These are phyloP conservation scores for Myanophis thanlyinensis DNA, from an alignment of 2,113 vertebrate species.

Conservation along the genomic window DNA sequence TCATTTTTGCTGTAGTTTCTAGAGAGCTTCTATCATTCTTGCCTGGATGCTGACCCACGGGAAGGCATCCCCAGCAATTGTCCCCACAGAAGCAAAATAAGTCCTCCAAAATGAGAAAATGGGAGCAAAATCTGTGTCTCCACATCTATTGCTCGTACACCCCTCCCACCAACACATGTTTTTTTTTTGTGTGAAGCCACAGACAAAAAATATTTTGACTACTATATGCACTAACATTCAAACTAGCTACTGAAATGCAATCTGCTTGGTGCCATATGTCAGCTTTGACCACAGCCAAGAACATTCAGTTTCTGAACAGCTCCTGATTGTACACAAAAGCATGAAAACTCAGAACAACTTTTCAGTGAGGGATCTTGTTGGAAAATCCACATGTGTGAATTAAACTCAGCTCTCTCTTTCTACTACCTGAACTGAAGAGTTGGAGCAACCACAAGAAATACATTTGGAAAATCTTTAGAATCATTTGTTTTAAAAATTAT, in stretches of 20 bases:
- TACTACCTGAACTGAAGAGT: background rate
- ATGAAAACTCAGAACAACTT: slow-evolving; percentile 8
- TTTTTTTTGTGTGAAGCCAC: too few relatives aligned
- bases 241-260: slow-evolving; percentile 54
- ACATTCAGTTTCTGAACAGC: slow-evolving; percentile 39
- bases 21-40: background rate
- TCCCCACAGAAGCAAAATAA: background rate
- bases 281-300: slow-evolving; percentile 53
- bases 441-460: background rate
- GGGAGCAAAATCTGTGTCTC: background rate
- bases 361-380: slow-evolving; percentile 7
- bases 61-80: background rate
- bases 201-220: slow-evolving; percentile 32
- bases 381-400: background rate
- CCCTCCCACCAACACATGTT: too few relatives aligned
- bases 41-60: background rate
- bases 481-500: background rate
- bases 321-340: slow-evolving; percentile 18
- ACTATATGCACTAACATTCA: slow-evolving; percentile 51
- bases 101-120: background rate
- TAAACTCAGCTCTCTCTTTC: background rate
- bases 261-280: slow-evolving; percentile 40
- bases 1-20: background rate
- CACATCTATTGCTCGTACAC: background rate
- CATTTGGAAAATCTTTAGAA: background rate